Percentiles rank a stretch among this genome's conserved stretches.
These are phyloP conservation scores for Pachypsylla venusta DNA, from an alignment of 1,140 invertebrate genomes.

Conservation along the genomic window DNA sequence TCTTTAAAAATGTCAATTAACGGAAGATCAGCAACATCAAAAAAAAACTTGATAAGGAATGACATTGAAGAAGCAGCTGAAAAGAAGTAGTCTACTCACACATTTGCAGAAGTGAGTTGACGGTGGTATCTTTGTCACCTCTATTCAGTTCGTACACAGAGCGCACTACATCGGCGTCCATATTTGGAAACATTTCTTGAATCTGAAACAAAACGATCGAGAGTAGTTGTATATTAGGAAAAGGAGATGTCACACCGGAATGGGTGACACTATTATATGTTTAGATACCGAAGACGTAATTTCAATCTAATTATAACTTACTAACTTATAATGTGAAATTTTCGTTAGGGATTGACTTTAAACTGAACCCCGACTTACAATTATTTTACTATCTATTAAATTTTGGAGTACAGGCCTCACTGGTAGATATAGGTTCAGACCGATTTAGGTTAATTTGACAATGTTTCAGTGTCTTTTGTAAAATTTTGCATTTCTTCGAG, in stretches of 20 bases:
- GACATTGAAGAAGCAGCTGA: too few species aligned
- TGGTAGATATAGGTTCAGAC: too few species aligned
- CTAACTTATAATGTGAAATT: neutral
- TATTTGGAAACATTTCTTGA: conserved; percentile 90
- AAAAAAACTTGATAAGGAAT: too few species aligned
- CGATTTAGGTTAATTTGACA: too few species aligned
- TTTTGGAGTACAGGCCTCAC: too few species aligned
- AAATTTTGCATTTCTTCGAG: too few species aligned
- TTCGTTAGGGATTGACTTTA: neutral
- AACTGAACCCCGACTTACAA: neutral
- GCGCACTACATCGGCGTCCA: conserved; percentile 82
- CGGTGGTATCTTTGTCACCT: conserved; percentile 78
- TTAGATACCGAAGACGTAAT: too few species aligned
- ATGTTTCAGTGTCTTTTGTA: too few species aligned
- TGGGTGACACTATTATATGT: conserved; percentile 13
- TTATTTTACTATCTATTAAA: too few species aligned
- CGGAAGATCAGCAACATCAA: too few species aligned
- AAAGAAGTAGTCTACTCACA: conserved; percentile 51
- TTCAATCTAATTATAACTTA: conserved; percentile 3
- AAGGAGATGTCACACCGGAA: neutral
- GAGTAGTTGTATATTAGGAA: neutral
- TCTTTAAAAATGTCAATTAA: too few species aligned
- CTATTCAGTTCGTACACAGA: conserved; percentile 77
- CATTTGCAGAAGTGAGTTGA: conserved; percentile 83
- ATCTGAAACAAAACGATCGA: conserved; percentile 45